Evolutionary conservation across 2,797 vertebrate genomes (phyloP), one percentile per base, ranked within the genome.

Genomic region (Coranthus polyacanthus): DNA sequence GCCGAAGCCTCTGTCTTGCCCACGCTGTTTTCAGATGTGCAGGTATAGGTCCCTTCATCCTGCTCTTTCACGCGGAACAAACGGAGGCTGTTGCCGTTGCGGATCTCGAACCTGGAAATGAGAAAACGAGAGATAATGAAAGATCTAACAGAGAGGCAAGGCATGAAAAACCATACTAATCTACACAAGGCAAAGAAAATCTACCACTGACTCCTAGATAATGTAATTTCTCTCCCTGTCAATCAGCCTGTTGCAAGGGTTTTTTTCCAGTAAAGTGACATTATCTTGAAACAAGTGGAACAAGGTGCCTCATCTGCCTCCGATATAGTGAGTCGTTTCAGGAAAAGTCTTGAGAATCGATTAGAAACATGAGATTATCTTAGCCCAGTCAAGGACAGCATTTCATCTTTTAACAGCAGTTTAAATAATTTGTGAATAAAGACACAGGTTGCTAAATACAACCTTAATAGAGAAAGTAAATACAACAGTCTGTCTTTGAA

Each of bases 11-110:
- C 96, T 0, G 94, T 95, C 38, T 95, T 95, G 72, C 97, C 97
- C 84, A 98, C 95, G 0, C 95, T 97, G 93, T 98, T 99, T 88
- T 98, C 97, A 0, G 96, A 97, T 82, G 97, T 93, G 5, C 97
- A 99, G 24, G 97, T 98, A 68, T 98, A 98, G 0, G 95, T 97
- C 42, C 97, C 97, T 73, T 97, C 96, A 0, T 98, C 97, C 74
- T 96, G 95, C 2, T 93, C 92, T 15, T 80, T 93, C 84, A 97
- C 95, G 3, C 57, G 93, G 46, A 89, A 86, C 77, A 99, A 93
- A 78, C 92, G 92, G 42, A 98, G 92, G 45, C 93, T 97, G 91
- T 96, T 96, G 89, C 98, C 95, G 0, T 94, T 94, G 67, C 91
- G 94, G 81, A 98, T 96, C 90, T 98, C 96, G 80, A 95, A 98